Conservation (phyloP, 2,888 invertebrate species). For the Apamea monoglypha region DNA sequence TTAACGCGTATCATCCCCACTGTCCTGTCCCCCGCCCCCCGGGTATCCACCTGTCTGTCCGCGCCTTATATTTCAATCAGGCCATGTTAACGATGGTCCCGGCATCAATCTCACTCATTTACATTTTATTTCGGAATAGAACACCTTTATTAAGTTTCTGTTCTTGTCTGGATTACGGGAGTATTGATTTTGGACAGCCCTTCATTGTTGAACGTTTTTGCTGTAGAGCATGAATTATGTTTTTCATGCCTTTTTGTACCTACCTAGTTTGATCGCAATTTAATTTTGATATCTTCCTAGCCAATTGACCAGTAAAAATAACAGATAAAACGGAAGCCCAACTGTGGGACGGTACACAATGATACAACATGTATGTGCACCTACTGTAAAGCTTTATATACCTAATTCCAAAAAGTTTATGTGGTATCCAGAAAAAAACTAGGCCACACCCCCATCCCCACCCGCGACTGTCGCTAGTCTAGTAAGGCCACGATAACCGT, state of each 20-base stretch:
- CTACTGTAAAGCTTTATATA: neutral
- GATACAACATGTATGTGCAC: too few species aligned
- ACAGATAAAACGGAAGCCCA: neutral
- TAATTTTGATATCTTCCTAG: neutral
- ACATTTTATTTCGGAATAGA: constrained; percentile 58
- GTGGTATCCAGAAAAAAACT: neutral
- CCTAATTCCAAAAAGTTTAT: neutral
- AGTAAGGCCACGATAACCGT: constrained; percentile 19
- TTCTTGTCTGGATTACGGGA: constrained; percentile 18
- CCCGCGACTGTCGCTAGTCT: neutral
- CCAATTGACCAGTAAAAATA: neutral
- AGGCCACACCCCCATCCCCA: neutral
- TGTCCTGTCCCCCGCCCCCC: neutral
- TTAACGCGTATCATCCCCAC: constrained; percentile 53
- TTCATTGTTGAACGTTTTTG: neutral
- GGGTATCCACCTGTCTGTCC: constrained; percentile 47
- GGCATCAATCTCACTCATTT: constrained; percentile 64
- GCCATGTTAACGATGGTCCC: constrained; percentile 49
- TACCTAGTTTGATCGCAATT: neutral
- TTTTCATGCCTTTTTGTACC: neutral
- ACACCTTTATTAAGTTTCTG: constrained; percentile 56
- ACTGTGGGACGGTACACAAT: neutral
- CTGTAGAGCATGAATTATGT: neutral
- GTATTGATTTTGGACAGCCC: constrained; percentile 10
- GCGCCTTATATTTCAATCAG: constrained; percentile 62